These are phyloP conservation scores for Ibidorhyncha struthersii DNA, from an alignment of 2,113 vertebrate species.

Conservation along the genomic window DNA sequence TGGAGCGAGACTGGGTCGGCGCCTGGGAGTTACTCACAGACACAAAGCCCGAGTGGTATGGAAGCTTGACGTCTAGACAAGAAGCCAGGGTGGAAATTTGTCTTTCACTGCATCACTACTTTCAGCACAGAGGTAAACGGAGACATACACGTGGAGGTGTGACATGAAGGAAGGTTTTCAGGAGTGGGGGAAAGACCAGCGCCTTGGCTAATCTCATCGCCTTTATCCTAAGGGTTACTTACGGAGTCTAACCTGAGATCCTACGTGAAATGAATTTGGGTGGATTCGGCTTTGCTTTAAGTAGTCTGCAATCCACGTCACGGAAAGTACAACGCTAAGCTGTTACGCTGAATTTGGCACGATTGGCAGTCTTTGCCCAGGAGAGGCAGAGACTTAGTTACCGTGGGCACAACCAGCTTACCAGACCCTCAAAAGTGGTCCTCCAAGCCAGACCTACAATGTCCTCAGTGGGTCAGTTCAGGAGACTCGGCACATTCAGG, in stretches of 20 bases:
- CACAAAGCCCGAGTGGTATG: not conserved
- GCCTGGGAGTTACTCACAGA: not conserved
- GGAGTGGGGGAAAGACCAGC: not conserved
- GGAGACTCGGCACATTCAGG: not conserved
- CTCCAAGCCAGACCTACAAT: not conserved
- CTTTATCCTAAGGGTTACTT: not conserved
- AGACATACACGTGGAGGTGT: not conserved
- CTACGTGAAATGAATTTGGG: not conserved
- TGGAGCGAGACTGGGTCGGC: accelerated
- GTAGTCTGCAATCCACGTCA: not conserved
- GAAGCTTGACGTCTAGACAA: not conserved
- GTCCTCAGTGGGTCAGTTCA: not conserved
- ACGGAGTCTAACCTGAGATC: slow-evolving; percentile 29
- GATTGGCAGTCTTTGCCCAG: not conserved
- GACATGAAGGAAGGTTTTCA: not conserved
- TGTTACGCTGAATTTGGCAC: slow-evolving; percentile 25
- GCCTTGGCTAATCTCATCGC: not conserved
- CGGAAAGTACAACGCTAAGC: not conserved
- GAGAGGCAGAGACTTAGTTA: not conserved
- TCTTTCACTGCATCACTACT: not conserved
- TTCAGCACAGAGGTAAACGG: slow-evolving; percentile 45
- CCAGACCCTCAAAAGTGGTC: not conserved
- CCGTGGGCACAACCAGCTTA: not conserved
- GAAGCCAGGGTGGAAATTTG: not conserved
- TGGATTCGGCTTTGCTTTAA: slow-evolving; percentile 2